Evolutionary conservation across 2,797 vertebrate genomes (phyloP), one percentile per base, ranked within the genome.

Genomic region (Halcyon badia): DNA sequence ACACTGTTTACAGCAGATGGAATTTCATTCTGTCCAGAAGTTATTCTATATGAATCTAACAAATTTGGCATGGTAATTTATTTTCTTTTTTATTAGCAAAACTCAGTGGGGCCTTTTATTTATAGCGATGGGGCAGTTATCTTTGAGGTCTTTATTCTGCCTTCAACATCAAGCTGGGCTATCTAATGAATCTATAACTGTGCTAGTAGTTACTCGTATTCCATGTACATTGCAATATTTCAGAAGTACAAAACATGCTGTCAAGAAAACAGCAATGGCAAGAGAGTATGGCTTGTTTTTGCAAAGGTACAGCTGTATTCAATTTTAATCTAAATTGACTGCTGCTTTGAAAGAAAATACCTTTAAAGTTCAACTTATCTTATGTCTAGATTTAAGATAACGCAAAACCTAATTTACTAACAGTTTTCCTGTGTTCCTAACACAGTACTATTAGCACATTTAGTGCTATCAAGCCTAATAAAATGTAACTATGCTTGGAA

Each of bases 51-150:
- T 70, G 89, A 97, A 95, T 94, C 95, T 97, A 96, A 96, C 93
- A 97, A 98, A 98, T 97, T 93, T 97, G 96, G 93, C 95, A 95
- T 94, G 85, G 97, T 98, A 98, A 98, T 98, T 98, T 98, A 92
- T 98, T 98, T 98, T 97, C 84, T 92, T 97, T 98, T 98, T 97
- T 98, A 98, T 98, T 98, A 98, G 95, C 93, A 83, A 96, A 98
- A 95, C 96, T 97, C 96, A 96, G 97, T 94, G 96, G 94, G 97
- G 65, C 83, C 70, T 98, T 98, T 98, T 97, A 97, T 97, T 98
- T 98, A 89, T 92, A 94, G 87, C 64, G 3, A n/a, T 94, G 86
- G 95, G 92, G 89, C 78, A 83, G 96, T 98, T 98, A 97, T 98
- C 97, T 97, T 95, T 90, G 95, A 97, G 95, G 97, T 98, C 96